Evolutionary conservation across 2,113 vertebrate genomes (phyloP).

Genomic region (Chloropsis hardwickii): DNA sequence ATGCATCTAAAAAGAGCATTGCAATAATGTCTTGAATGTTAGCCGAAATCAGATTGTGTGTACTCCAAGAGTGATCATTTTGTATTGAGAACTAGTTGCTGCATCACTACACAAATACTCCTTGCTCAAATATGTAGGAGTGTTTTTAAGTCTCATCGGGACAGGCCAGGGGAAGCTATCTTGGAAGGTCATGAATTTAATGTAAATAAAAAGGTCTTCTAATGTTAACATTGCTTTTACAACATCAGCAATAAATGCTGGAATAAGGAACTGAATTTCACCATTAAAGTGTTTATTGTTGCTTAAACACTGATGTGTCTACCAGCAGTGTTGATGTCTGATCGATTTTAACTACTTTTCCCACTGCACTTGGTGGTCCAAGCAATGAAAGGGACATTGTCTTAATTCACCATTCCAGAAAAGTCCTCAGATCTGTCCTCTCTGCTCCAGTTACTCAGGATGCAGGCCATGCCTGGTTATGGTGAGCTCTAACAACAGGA

Average conservation of each 20-base stretch:
- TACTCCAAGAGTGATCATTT: not conserved
- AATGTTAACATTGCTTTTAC: not conserved
- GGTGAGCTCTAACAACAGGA: constrained; percentile 18
- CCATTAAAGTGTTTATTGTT: not conserved
- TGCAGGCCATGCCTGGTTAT: not conserved
- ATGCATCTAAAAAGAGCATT: not conserved
- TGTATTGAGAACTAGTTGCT: not conserved
- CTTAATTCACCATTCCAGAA: constrained; percentile 17
- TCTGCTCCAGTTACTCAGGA: constrained; percentile 12
- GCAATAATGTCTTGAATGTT: not conserved
- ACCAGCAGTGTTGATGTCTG: not conserved
- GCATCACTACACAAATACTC: not conserved
- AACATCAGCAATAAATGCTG: not conserved
- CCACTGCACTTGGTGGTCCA: not conserved
- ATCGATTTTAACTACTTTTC: not conserved
- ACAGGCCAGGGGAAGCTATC: not conserved
- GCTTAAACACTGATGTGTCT: not conserved
- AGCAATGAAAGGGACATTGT: not conserved
- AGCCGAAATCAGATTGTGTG: not conserved
- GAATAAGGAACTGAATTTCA: not conserved
- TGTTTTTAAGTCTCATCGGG: not conserved
- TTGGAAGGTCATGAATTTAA: not conserved
- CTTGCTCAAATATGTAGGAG: not conserved
- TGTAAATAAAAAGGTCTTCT: not conserved
- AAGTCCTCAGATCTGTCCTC: constrained; percentile 1